Evolutionary conservation across 2,888 invertebrate genomes (phyloP), one percentile per base, ranked within the genome.

Genomic region (Hypomecis punctinalis): DNA sequence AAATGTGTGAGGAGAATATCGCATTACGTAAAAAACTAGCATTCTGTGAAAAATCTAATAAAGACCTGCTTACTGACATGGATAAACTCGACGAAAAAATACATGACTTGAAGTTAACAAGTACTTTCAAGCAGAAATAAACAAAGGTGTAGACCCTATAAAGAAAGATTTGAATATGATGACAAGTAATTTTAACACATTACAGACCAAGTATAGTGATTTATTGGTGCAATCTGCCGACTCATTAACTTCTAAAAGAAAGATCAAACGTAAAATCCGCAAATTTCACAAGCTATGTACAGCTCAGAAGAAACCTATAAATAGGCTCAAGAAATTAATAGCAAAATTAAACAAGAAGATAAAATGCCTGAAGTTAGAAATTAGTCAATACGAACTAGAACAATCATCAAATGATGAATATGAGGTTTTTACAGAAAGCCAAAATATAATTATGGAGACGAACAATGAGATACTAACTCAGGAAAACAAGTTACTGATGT

Each of bases 171-270:
- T n/a, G n/a, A n/a, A n/a, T n/a, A n/a, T n/a, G n/a, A n/a, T n/a
- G n/a, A n/a, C n/a, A n/a, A n/a, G n/a, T n/a, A n/a, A n/a, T n/a
- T n/a, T n/a, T n/a, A n/a, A n/a, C n/a, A n/a, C n/a, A n/a, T n/a
- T n/a, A n/a, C n/a, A n/a, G n/a, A n/a, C n/a, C n/a, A 52, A 52
- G n/a, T 42, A 42, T 35, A 54, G 42, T 54, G 23, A 6, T 33
- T 10, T 53, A 7, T 42, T 42, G 5, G 10, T 47, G 35, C 33
- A 33, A 6, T 35, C 47, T 9, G 47, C 47, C 0, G 47, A 47
- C 9, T 6, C 23, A 3, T 23, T 46, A 46, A 46, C 46, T 5
- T 47, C 47, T 10, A 33, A 33, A 35, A 9, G 0, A 47, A 6
- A 33, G 35, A 5, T 33, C 9, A 47, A n/a, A 35, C 36, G 9